Base-by-base conservation (phyloP, 2,888 invertebrate genomes). In the Saturnia pavonia region DNA sequence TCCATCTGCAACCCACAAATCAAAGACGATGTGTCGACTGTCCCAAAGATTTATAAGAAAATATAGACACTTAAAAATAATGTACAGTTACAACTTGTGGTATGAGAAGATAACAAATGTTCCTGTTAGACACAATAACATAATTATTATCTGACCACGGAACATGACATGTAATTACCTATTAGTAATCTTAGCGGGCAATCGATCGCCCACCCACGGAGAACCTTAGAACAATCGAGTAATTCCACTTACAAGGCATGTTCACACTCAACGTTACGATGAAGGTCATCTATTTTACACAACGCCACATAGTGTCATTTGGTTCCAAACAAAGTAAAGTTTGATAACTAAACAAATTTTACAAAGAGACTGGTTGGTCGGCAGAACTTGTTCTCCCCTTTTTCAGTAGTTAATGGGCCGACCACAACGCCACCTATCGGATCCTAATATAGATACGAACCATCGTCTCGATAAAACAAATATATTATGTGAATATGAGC, bases 191-290 rank as follows among this genome's bases (percentile, higher is more conserved):
- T 77, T 70, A 75, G 66, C 73, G 45, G 74, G 74, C 79, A 77
- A 88, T 88, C 84, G 75, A 75, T 73, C 74, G 90, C 76, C 91
- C 91, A 91, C 91, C 89, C 90, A 89, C 82, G 67, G 85, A 72
- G 84, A 73, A 75, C 80, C 77, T 83, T 83, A 84, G 85, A 89
- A 91, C 89, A 91, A 91, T 89, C 86, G 85, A 88, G 83, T 87
- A 80, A 85, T 86, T 85, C 80, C 68, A 51, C 19, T 19, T 11
- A 12, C 40, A 8, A 68, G 71, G 71, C 68, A 65, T 42, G 68
- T 71, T 68, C 68, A 63, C 51, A 71, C 7, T 1, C 19, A 8
- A 68, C 70, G 60, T 42, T 40, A 1, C 40, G 45, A 68, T 45
- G 12, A 67, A 67, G 14, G 19, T 42, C 1, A 43, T 22, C n/a